A percentile compares a stretch with the other conserved stretches of the same genome.
Evolutionary conservation across 2,113 vertebrate genomes (phyloP).

Genomic region (Zapus hudsonius): DNA sequence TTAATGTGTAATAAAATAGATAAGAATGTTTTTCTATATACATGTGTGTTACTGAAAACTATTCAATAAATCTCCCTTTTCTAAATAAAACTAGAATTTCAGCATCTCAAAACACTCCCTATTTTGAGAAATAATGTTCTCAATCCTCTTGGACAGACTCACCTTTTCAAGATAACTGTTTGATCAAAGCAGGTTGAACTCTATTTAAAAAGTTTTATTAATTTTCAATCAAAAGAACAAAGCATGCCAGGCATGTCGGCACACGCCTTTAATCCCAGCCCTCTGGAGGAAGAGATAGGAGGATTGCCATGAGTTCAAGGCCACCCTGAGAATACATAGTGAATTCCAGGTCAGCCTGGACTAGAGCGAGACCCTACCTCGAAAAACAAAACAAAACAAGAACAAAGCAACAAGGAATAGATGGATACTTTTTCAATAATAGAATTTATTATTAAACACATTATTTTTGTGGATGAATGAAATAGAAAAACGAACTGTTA

Average conservation of each 20-base stretch:
- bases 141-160: background rate
- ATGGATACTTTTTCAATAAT: background rate
- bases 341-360: too few relatives aligned
- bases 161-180: background rate
- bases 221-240: constrained; percentile 2
- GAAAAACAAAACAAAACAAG: too few relatives aligned
- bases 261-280: too few relatives aligned
- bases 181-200: background rate
- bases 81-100: constrained; percentile 33
- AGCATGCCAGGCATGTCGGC: too few relatives aligned
- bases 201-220: background rate
- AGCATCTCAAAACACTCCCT: background rate
- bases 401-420: background rate
- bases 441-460: background rate
- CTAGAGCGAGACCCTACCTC: too few relatives aligned
- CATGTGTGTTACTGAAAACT: background rate
- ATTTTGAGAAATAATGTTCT: constrained; percentile 15
- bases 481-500: background rate
- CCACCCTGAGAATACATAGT: too few relatives aligned
- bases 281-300: too few relatives aligned
- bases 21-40: background rate
- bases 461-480: background rate
- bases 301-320: too few relatives aligned
- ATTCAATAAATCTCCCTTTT: background rate
- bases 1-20: constrained; percentile 11